Base-by-base conservation (phyloP, 92 coral and sea anemone species). In the Heliopora coerulea region DNA sequence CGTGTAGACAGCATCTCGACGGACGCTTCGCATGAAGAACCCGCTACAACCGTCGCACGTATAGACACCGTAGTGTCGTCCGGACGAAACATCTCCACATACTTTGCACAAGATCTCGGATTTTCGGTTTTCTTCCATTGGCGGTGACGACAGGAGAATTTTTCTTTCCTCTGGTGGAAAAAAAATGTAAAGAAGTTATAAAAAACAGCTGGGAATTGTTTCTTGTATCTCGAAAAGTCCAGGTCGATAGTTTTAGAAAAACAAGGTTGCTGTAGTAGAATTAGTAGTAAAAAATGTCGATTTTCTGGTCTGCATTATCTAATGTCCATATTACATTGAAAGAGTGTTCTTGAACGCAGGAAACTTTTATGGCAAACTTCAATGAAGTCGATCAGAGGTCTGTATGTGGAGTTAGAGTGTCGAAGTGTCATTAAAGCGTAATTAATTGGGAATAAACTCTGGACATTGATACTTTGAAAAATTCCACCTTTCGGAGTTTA, bases 41-140 rank as follows among this genome's bases (percentile, higher is more conserved):
- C 99, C 99, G 17, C 96, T 90, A 35, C 99, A 95, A 0, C 99
- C 99, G 32, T 95, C 99, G 44, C 99, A 95, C 0, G 99, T 95
- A 41, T 95, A 90, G 0, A 95, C 96, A 0, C 99, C 99, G 42
- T 95, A 95, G 35, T 95, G 99, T 3, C 99, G 74, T 0, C 99
- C 99, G 0, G 99, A 95, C 7, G 99, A 95, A 32, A 95, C 91
- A 26, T 95, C 99, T 11, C 99, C 99, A 49, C 99, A 95, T 0
- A 95, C 99, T 73, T 95, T 90, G 42, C 99, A 95, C 10, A 95
- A 73, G 19, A 95, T 87, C 52, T 95, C 99, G 62, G 89, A 87
- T 48, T 95, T 95, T 27, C 96, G 78, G 17, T 90, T 97, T 15
- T 80, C 59, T 8, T 85, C 75, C 28, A 66, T 81, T 23, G 78